Evolutionary conservation across 1,140 invertebrate genomes (phyloP).

Genomic region (Penaeus vannamei): DNA sequence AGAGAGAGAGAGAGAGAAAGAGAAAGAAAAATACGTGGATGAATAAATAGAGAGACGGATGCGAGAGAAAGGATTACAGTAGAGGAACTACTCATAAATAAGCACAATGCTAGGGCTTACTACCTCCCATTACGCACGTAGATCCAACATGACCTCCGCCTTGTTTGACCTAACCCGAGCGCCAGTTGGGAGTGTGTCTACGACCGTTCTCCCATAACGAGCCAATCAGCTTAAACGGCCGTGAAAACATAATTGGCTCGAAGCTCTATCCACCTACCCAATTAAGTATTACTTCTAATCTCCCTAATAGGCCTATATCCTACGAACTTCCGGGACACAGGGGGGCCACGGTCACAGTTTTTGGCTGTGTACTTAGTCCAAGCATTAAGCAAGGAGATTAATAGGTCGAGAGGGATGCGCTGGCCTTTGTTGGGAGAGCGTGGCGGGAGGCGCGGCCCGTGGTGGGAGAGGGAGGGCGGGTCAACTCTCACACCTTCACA

Average conservation of each 20-base stretch:
- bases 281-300: constrained; percentile 17
- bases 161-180: constrained; percentile 31
- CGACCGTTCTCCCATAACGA: constrained; percentile 21
- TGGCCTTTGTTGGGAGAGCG: no score
- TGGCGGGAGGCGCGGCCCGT: no score
- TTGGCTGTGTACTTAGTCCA: no score
- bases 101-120: no score
- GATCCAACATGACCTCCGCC: constrained; percentile 16
- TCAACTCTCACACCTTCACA: no score
- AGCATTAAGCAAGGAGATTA: no score
- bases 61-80: no score
- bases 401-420: no score
- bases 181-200: not conserved
- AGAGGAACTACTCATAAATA: no score
- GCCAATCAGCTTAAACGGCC: constrained; percentile 27
- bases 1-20: not conserved
- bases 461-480: no score
- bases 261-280: not conserved
- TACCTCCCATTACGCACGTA: not conserved
- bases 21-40: not conserved
- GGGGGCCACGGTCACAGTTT: no score
- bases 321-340: not conserved
- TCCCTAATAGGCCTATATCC: constrained; percentile 17
- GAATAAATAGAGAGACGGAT: no score
- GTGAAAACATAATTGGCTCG: constrained; percentile 32